phyloP scores from a whole-genome alignment of 2,888 invertebrate species.

The Ellobium chinense region DNA sequence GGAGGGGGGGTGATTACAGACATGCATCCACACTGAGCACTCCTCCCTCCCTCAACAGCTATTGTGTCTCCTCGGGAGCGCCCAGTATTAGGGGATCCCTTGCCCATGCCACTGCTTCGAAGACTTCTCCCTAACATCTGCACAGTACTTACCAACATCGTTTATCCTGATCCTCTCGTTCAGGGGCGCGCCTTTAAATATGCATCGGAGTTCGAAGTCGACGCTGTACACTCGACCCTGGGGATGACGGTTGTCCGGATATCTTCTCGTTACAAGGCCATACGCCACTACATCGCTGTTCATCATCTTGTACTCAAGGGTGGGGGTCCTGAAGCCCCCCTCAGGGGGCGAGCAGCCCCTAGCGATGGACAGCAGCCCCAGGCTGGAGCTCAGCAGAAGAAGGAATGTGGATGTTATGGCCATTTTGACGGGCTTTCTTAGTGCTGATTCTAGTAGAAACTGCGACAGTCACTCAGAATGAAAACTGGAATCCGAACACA shows the following conservation, averaged over 20 bases:
- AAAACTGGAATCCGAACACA: no score
- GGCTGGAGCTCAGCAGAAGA: neutral
- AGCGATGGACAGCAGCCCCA: neutral
- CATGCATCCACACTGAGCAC: no score
- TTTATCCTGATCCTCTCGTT: neutral
- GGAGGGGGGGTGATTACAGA: no score
- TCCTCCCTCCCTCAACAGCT: no score
- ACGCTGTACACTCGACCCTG: neutral
- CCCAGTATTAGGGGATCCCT: no score
- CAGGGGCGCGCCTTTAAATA: neutral
- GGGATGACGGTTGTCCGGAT: neutral
- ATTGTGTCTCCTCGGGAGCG: no score
- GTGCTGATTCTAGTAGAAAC: no score
- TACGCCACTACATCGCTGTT: neutral
- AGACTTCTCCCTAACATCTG: no score
- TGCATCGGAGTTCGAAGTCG: neutral
- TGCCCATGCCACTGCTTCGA: no score
- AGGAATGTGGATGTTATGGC: neutral
- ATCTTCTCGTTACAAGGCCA: neutral
- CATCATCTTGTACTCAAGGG: neutral
- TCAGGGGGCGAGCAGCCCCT: neutral
- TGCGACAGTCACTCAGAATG: no score
- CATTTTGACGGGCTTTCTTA: neutral
- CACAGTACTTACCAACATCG: neutral
- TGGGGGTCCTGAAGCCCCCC: neutral